Evolutionary conservation across 2,797 vertebrate genomes (phyloP).

Genomic region (Menidia menidia): DNA sequence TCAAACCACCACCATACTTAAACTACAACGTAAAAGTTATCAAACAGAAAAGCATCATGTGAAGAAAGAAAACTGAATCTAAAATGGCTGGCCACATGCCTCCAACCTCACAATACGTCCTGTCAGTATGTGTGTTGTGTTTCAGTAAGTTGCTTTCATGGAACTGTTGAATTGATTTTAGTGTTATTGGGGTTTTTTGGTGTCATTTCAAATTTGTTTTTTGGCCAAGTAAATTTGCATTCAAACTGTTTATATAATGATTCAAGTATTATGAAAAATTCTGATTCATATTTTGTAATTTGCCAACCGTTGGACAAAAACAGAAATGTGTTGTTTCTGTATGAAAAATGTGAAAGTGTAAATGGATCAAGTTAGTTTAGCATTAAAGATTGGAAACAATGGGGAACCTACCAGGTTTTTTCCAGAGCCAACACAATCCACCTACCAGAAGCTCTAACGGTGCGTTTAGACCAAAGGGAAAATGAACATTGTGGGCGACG

Average conservation of each 20-base stretch:
- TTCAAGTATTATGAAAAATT: too few species aligned
- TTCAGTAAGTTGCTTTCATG: background rate
- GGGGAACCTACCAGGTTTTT: background rate
- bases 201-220: background rate
- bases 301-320: too few species aligned
- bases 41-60: background rate
- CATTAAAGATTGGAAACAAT: too few species aligned
- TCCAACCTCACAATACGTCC: background rate
- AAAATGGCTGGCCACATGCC: background rate
- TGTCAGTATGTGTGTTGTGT: background rate
- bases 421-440: background rate
- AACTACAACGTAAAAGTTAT: conserved; percentile 1
- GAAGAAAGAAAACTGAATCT: background rate
- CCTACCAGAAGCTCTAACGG: background rate
- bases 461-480: too few species aligned
- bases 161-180: background rate
- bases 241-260: background rate
- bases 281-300: too few species aligned
- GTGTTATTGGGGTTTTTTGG: background rate
- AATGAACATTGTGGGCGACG: too few species aligned
- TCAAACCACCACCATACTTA: too few species aligned
- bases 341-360: too few species aligned
- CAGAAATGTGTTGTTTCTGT: too few species aligned
- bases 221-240: background rate
- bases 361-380: background rate